Base-by-base conservation (phyloP, 2,888 invertebrate genomes). In the Pyrrhosoma nymphula region DNA sequence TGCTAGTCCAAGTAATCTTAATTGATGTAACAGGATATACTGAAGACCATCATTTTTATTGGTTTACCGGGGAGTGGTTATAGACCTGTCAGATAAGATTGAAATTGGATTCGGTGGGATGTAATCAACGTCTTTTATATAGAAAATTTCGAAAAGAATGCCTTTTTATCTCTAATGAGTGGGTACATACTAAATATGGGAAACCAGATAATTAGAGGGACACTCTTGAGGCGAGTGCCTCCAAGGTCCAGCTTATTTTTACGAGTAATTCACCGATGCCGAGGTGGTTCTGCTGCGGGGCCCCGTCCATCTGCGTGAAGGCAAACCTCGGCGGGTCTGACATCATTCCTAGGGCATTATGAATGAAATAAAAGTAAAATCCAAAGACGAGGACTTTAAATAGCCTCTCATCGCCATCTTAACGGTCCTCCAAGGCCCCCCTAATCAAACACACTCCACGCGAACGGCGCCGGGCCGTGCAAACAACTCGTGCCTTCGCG, bases 391-490 rank as follows among this genome's bases (percentile, higher is more conserved):
- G 55, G 89, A 89, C 47, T 89, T 89, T 89, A 89, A 89, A 89
- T 89, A 35, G 26, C 60, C 35, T 35, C 12, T 4, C 39, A 63
- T 63, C 39, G 26, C 14, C 14, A 18, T 91, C 60, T 91, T 35
- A 60, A 60, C 35, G 91, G 91, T 60, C 56, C 91, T 91, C 89
- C 89, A 89, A 47, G 82, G 89, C 63, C 60, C 56, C 10, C 60
- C 60, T 91, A 63, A 60, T 91, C 91, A 91, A 91, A 91, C 91
- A 60, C 35, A 0, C 82, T 35, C 82, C 82, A 82, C 82, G 82
- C 82, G 82, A 35, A n/a, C 82, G 3, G 12, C 12, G 82, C 82
- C 30, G 35, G 35, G 30, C 35, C 23, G 82, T 82, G 82, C 82
- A 82, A 82, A 82, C 82, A 82, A 35, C 82, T 82, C 82, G 82